Evolutionary conservation across 2,888 invertebrate species (phyloP).

Genomic region (Cylindroiulus punctatus): DNA sequence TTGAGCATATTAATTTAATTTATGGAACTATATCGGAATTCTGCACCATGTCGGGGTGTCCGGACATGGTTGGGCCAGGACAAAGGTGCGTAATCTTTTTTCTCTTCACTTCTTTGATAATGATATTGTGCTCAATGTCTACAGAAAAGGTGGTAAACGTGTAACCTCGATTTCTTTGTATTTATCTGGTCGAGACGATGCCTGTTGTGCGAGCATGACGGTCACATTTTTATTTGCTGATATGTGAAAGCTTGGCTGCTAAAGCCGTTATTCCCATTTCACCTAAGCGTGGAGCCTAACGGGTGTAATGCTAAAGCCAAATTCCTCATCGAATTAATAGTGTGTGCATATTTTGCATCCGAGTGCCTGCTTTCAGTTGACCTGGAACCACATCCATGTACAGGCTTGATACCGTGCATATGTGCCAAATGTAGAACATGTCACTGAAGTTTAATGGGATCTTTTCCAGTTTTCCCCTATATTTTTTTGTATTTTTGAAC

Average conservation of each 20-base stretch:
- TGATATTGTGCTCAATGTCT: background rate
- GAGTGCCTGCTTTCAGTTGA: conserved; percentile 4
- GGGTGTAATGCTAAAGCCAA: background rate
- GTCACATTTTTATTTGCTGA: background rate
- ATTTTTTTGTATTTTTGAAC: too few species aligned
- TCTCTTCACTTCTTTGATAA: background rate
- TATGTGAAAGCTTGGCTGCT: background rate
- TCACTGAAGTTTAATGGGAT: too few species aligned
- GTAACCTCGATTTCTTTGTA: too few species aligned
- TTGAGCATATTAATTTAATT: conserved; percentile 98
- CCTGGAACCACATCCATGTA: background rate
- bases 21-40: conserved; percentile 99
- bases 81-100: conserved; percentile 75
- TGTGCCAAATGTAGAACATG: background rate
- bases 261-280: background rate
- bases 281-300: background rate
- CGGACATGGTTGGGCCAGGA: conserved; percentile 96
- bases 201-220: background rate
- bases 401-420: background rate
- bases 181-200: background rate
- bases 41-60: conserved; percentile 94
- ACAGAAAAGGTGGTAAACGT: background rate
- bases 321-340: background rate
- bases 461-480: too few species aligned
- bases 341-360: background rate